Percentiles rank a stretch among this genome's conserved stretches.
These are phyloP conservation scores for Pediacus dermestoides DNA, from an alignment of 2,888 invertebrate genomes.

Conservation along the genomic window DNA sequence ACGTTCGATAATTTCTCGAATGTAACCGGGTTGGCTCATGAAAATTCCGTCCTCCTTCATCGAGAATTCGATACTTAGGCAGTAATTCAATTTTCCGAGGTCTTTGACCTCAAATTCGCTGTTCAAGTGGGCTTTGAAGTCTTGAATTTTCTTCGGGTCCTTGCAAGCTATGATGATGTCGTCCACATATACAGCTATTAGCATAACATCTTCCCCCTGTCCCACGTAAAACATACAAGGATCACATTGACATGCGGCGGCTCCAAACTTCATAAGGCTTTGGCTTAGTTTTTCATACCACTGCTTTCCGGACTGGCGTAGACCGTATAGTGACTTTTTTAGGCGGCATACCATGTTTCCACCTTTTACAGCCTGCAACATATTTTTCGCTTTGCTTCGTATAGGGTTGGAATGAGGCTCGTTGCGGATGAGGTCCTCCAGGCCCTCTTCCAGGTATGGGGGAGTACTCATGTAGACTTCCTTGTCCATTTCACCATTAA, in stretches of 20 bases:
- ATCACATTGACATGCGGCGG: conserved; percentile 1
- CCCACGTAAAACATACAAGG: conserved; percentile 6
- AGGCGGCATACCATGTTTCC: conserved; percentile 21
- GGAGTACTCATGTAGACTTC: conserved; percentile 25
- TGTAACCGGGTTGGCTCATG: neutral
- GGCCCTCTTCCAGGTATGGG: conserved; percentile 12
- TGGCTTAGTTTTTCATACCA: conserved; percentile 19
- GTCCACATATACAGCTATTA: no score
- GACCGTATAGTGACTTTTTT: conserved; percentile 29
- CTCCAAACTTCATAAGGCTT: neutral
- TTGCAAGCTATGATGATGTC: neutral
- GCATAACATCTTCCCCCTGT: neutral
- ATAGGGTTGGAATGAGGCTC: no score
- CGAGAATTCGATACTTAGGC: conserved; percentile 1
- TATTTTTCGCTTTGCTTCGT: no score
- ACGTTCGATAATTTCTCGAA: neutral
- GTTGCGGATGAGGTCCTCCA: no score
- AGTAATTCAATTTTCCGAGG: neutral
- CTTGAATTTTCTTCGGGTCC: neutral
- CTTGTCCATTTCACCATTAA: conserved; percentile 26
- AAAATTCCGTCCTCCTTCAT: neutral
- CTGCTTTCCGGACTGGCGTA: conserved; percentile 27
- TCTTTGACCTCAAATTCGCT: neutral
- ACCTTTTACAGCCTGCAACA: no score
- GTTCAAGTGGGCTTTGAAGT: neutral